Percentiles rank a stretch among this genome's conserved stretches.
These are phyloP conservation scores for Aproaerema taeniolella DNA, from an alignment of 2,888 invertebrate genomes.

Conservation along the genomic window DNA sequence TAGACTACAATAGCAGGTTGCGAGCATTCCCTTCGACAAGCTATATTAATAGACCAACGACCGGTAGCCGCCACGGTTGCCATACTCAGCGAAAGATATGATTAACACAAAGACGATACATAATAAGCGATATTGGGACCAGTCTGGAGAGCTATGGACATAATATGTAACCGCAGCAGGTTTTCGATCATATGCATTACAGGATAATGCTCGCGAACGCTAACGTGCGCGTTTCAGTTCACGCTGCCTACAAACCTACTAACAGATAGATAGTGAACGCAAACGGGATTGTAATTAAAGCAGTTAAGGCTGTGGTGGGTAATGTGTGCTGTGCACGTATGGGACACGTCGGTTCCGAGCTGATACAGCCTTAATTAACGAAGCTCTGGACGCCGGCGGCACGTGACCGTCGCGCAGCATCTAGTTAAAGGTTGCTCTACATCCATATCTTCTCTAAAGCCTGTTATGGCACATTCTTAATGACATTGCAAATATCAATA, in stretches of 20 bases:
- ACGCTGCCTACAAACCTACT: conserved; percentile 18
- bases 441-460: conserved; percentile 18
- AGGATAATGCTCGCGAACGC: conserved; percentile 39
- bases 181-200: conserved; percentile 58
- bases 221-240: conserved; percentile 40
- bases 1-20: conserved; percentile 71
- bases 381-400: conserved; percentile 29
- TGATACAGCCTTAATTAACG: conserved; percentile 33
- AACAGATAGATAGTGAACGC: conserved; percentile 10
- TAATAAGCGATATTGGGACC: conserved; percentile 73
- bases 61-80: conserved; percentile 63
- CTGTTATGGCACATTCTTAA: conserved; percentile 4
- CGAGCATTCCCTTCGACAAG: conserved; percentile 55
- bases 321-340: conserved; percentile 27
- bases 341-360: conserved; percentile 26
- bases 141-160: conserved; percentile 59
- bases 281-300: conserved; percentile 12
- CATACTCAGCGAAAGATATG: conserved; percentile 70
- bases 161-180: conserved; percentile 59
- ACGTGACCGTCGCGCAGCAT: conserved; percentile 30
- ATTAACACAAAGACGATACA: conserved; percentile 73
- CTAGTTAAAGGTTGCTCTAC: conserved; percentile 22
- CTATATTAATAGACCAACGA: conserved; percentile 71
- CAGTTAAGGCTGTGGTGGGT: conserved; percentile 13
- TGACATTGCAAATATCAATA: conserved; percentile 7